Evolutionary conservation across 2,113 vertebrate species (phyloP), one percentile per base, ranked within the genome.

Genomic region (Apeltes quadracus): DNA sequence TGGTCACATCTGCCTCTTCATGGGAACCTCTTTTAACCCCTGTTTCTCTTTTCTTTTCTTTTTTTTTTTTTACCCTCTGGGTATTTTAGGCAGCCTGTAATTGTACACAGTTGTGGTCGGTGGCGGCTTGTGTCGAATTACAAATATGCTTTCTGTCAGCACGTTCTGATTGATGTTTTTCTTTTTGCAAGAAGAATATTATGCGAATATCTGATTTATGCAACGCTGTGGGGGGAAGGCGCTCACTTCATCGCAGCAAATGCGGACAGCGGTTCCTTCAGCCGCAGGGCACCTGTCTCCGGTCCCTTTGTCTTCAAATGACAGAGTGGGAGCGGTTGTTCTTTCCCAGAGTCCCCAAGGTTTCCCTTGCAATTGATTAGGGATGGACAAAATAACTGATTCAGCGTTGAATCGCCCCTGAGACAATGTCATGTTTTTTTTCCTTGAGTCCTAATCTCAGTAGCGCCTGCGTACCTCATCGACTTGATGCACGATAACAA

Each of bases 401-500:
- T 51, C 7, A 38, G 14, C 18, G 8, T 18, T 2, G 6, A 51
- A 39, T 9, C 0, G n/a, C 14, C 36, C 1, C 11, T 8, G 38
- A 36, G 11, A 22, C 8, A 4, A 16, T 23, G 36, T 22, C 7
- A 20, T 6, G 15, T 29, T 69, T 34, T 46, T 12, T 16, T 55
- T 92, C 94, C 92, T 96, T 96, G 91, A 94, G 85, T 78, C 53
- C 65, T 22, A 5, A 16, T 36, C 18, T 34, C 91, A 98, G 96
- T 96, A 78, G 96, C 95, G 65, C 95, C 96, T 4, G 95, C 95
- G 0, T 98, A 98, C 83, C 95, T 98, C 36, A 96, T 97, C 72
- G 96, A 98, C 82, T 90, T 98, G 87, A 97, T 98, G 96, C 96
- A 98, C 2, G 96, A 97, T 64, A 96, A 95, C 89, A 98, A 98